Conservation (phyloP, 2,888 invertebrate species). For the Portevinia maculata region DNA sequence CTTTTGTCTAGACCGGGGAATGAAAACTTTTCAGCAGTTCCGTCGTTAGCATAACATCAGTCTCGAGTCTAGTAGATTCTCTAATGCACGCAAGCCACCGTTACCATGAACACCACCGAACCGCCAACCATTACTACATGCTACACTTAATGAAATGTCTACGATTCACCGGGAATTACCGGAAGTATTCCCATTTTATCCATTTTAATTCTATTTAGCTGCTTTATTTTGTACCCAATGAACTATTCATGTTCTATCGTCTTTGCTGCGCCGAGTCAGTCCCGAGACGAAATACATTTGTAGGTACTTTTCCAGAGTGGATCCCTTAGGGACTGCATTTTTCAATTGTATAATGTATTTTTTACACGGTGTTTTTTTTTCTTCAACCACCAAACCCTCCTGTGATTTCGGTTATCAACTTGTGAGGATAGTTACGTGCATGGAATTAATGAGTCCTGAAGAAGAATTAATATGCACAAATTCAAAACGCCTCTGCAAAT, state of each 20-base stretch:
- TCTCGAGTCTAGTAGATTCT: conserved; percentile 20
- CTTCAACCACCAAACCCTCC: background rate
- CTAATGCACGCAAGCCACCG: conserved; percentile 57
- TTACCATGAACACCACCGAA: conserved; percentile 2
- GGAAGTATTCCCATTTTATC: conserved; percentile 68
- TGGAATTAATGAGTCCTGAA: background rate
- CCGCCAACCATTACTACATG: conserved; percentile 28
- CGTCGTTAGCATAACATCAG: conserved; percentile 24
- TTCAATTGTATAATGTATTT: conserved; percentile 3
- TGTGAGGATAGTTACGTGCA: conserved; percentile 6
- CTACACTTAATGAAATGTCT: conserved; percentile 66
- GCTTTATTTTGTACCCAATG: conserved; percentile 12
- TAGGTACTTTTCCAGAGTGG: conserved; percentile 15
- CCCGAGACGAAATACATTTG: conserved; percentile 9
- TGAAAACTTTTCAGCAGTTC: conserved; percentile 48
- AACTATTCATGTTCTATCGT: conserved; percentile 40
- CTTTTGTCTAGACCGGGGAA: conserved; percentile 72
- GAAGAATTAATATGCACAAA: conserved; percentile 3
- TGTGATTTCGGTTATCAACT: conserved; percentile 27
- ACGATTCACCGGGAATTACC: conserved; percentile 40
- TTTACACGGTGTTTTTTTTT: background rate
- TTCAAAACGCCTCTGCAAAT: conserved; percentile 1
- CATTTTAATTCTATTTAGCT: conserved; percentile 56
- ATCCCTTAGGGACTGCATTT: conserved; percentile 28
- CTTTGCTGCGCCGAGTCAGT: conserved; percentile 4